These are phyloP conservation scores for Drosophila conformis DNA, from an alignment of 2,888 invertebrate species.

Conservation along the genomic window DNA sequence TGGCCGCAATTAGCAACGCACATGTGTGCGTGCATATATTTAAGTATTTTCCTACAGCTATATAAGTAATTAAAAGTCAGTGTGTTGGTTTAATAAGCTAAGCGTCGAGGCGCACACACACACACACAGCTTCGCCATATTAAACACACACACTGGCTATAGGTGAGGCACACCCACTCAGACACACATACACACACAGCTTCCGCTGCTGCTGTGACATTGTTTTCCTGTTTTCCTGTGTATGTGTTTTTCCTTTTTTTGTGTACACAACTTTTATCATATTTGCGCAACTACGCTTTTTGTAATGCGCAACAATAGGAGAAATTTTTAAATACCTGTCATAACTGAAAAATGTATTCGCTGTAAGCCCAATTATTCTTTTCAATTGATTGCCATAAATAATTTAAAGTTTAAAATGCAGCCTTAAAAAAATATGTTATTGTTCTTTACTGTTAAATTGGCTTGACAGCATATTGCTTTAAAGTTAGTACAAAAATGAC, in stretches of 20 bases:
- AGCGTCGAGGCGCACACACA: slow-evolving; percentile 47
- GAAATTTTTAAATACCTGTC: not conserved
- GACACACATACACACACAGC: slow-evolving; percentile 9
- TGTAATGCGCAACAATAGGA: slow-evolving; percentile 35
- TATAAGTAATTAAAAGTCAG: slow-evolving; percentile 76
- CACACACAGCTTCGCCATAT: not conserved
- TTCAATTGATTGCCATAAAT: slow-evolving; percentile 7
- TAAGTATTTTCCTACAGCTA: slow-evolving; percentile 56
- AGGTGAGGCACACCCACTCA: slow-evolving; percentile 4
- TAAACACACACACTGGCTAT: slow-evolving; percentile 8
- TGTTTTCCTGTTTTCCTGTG: slow-evolving; percentile 38
- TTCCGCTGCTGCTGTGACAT: slow-evolving; percentile 51
- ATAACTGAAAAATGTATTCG: not conserved
- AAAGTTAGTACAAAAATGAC: not conserved
- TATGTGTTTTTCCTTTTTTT: slow-evolving; percentile 33
- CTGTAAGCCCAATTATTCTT: not conserved
- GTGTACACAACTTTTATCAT: slow-evolving; percentile 29
- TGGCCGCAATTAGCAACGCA: slow-evolving; percentile 67
- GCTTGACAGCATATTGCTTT: not conserved
- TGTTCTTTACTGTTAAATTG: not conserved
- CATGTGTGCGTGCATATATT: slow-evolving; percentile 48
- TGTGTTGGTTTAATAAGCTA: slow-evolving; percentile 76
- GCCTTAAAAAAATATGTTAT: not conserved
- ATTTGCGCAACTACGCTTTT: slow-evolving; percentile 19
- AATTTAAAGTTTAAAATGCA: not conserved